These are phyloP conservation scores for Rutilus rutilus DNA, from an alignment of 2,113 vertebrate species.

Conservation along the genomic window DNA sequence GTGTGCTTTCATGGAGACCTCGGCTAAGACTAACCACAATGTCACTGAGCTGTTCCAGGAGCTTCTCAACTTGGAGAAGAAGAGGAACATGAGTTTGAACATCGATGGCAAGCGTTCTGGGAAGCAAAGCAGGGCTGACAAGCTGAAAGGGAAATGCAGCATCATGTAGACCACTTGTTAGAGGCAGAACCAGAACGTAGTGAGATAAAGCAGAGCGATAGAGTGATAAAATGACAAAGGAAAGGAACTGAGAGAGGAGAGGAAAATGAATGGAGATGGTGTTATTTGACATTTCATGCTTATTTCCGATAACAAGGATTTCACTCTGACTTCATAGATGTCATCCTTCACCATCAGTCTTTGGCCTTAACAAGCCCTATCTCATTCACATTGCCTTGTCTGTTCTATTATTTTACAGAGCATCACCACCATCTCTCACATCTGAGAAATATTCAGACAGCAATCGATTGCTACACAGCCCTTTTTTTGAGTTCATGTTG, in stretches of 20 bases:
- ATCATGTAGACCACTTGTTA: constrained; percentile 81
- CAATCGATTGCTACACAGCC: background rate
- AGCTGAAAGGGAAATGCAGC: constrained; percentile 93
- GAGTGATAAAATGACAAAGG: background rate
- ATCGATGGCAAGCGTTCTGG: constrained; percentile 90
- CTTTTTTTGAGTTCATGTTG: background rate
- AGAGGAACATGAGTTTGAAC: constrained; percentile 92
- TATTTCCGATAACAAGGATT: constrained; percentile 24
- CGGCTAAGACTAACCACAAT: constrained; percentile 98
- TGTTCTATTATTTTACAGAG: constrained; percentile 14
- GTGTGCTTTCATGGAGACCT: constrained; percentile 98
- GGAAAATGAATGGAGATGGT: constrained; percentile 4
- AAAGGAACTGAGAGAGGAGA: background rate
- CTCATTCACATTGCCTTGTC: constrained; percentile 18
- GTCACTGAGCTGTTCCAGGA: constrained; percentile 98
- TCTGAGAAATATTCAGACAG: constrained; percentile 3
- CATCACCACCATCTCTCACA: background rate
- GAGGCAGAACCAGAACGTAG: constrained; percentile 18
- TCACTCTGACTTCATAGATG: background rate
- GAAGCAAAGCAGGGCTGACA: constrained; percentile 93
- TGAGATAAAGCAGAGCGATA: background rate
- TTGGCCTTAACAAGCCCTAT: constrained; percentile 22
- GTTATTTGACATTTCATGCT: constrained; percentile 26
- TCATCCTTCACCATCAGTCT: constrained; percentile 18
- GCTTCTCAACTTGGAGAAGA: constrained; percentile 96